Base-by-base conservation (phyloP, 2,113 vertebrate species). In the Corythaeola cristata region DNA sequence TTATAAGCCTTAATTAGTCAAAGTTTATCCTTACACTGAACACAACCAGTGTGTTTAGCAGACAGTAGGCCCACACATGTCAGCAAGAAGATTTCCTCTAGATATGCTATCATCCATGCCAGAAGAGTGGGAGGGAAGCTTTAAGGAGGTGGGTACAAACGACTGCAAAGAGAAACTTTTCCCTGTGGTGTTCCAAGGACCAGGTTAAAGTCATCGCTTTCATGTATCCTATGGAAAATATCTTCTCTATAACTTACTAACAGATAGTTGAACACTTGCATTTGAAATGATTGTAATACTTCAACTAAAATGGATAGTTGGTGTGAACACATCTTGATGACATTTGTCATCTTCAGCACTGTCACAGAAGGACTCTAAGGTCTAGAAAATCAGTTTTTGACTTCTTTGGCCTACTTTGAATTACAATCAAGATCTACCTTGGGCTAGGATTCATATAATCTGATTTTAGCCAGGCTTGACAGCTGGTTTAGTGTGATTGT, bases 1-100 rank as follows among this genome's bases (percentile, higher is more conserved):
- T 97, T 96, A 89, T 5, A 97, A 97, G 62, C 76, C 85, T 96
- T 97, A 96, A 97, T 97, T 96, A 97, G 95, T 82, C 94, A 97
- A 91, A 93, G 96, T 96, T 97, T 97, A 97, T 97, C 95, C 95
- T 97, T 97, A 89, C 92, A 41, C 82, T 64, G 88, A 97, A 80
- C 89, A 95, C 79, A 96, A 92, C 81, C 89, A 95, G 95, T 4
- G 93, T 96, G 94, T 97, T 97, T 82, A 96, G 94, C 92, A 97
- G 97, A 94, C 94, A 95, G 91, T 71, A 63, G 94, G 96, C 96
- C 96, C 90, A 97, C 97, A 96, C 93, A 94, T 88, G 93, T 75
- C 93, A 92, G 85, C 72, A 82, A 52, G 66, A 90, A 96, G 79
- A 84, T 90, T 97, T 95, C 85, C 87, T 86, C 73, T 90, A 85